Conservation (phyloP, 2,113 vertebrate genomes). For the Pseudopipra pipra region DNA sequence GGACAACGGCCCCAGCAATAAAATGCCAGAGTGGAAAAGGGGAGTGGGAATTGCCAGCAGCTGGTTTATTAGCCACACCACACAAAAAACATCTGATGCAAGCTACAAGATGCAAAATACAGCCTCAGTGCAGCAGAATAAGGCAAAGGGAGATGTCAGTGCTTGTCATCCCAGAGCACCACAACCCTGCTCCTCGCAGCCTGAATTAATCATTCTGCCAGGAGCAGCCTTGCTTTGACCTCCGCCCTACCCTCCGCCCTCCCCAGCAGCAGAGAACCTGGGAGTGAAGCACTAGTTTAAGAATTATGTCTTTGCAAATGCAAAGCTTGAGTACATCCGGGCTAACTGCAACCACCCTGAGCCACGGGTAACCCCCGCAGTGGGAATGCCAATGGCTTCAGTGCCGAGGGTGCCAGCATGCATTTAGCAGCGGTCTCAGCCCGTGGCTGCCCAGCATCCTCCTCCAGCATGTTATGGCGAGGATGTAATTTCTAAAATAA, state of each 20-base stretch:
- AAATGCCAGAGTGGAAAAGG: background rate
- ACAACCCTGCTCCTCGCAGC: background rate
- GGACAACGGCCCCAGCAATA: background rate
- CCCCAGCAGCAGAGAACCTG: background rate
- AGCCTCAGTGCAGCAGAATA: background rate
- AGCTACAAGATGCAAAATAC: background rate
- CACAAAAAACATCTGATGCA: background rate
- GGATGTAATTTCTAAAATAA: constrained; percentile 65
- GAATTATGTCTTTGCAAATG: background rate
- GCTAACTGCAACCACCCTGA: background rate
- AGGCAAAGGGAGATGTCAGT: background rate
- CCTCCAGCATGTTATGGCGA: background rate
- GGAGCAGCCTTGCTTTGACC: constrained; percentile 34
- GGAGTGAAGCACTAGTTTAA: background rate
- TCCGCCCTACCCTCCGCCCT: background rate
- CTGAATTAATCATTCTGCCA: constrained; percentile 14
- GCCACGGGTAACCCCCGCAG: background rate
- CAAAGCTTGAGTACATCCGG: background rate
- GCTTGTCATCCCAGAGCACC: background rate
- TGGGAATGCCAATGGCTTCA: fast-evolving
- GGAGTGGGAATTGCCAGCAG: background rate
- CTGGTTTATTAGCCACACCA: background rate
- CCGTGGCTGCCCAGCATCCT: background rate
- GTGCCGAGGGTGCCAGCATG: background rate
- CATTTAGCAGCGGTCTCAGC: background rate